phyloP scores from a whole-genome alignment of 2,888 invertebrate species.

The Stegophylla sp. region DNA sequence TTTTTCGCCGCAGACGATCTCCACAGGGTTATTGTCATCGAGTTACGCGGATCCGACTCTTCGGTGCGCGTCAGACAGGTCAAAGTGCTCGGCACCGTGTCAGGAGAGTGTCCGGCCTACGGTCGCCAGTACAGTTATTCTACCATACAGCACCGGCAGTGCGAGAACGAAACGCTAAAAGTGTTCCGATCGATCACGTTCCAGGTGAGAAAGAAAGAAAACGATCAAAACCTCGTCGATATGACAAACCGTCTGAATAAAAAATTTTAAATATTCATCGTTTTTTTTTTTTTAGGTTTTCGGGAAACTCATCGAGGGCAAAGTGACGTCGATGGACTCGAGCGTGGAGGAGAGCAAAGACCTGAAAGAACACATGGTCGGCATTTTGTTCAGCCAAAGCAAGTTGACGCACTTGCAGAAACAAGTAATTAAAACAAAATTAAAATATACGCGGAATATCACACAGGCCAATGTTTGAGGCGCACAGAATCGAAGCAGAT shows the following conservation, averaged over 20 bases:
- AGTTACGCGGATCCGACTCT: conserved; percentile 90
- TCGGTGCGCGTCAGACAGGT: conserved; percentile 88
- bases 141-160: conserved; percentile 82
- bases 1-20: conserved; percentile 65
- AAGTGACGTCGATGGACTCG: conserved; percentile 63
- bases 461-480: no score
- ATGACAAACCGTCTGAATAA: no score
- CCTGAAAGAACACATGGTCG: conserved; percentile 93
- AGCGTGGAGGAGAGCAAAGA: conserved; percentile 70
- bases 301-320: conserved; percentile 83
- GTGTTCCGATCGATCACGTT: conserved; percentile 91
- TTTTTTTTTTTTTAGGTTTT: conserved; percentile 73
- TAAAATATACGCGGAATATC: no score
- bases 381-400: conserved; percentile 91
- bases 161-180: conserved; percentile 88
- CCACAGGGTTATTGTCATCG: conserved; percentile 75
- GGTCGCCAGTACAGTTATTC: conserved; percentile 67
- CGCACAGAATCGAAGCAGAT: no score
- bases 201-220: conserved; percentile 69
- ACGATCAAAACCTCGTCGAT: no score
- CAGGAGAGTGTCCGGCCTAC: conserved; percentile 68
- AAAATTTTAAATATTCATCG: neutral
- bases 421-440: no score
- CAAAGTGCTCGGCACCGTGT: conserved; percentile 72
- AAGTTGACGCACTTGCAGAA: conserved; percentile 91